Base-by-base conservation (phyloP, 2,113 vertebrate genomes). In the Xiphias gladius region DNA sequence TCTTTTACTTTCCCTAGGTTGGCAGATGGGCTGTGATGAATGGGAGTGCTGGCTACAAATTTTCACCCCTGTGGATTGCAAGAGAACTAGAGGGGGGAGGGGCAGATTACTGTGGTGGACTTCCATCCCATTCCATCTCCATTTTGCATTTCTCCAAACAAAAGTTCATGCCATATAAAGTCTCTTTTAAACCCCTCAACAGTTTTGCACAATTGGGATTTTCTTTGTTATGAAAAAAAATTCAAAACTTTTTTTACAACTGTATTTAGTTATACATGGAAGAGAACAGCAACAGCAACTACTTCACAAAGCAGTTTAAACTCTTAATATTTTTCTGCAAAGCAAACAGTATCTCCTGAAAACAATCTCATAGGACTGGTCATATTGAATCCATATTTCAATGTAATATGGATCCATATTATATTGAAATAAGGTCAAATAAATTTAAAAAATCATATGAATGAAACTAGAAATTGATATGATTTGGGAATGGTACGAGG, bases 1-100 rank as follows among this genome's bases (percentile, higher is more conserved):
- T 43, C 17, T 64, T 64, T 54, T 32, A 5, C 50, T 24, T 9
- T 43, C 65, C 30, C 26, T 3, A 4, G 61, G 61, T 66, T 68
- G 63, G 66, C 86, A 85, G 79, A 89, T 83, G 84, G 89, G 79
- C 62, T 59, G 16, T 54, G 39, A 75, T 84, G 78, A 88, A 86
- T 85, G 72, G 59, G 63, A 57, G 54, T 12, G 57, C 22, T 5
- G 57, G 66, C 61, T 77, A 86, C 73, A 79, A 78, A 83, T 72
- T 58, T 62, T 79, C 57, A 48, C 37, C 65, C 54, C 46, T 58
- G 52, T 24, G 52, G 28, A 66, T 69, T 43, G 48, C 28, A 54
- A 46, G 59, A 72, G 26, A 58, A 58, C 46, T 9, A 20, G 37
- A 5, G 20, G 41, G 52, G 76, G 20, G 54, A 30, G 46, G 35